phyloP scores from a whole-genome alignment of 2,797 vertebrate genomes.

The Eurystomus glaucurus region DNA sequence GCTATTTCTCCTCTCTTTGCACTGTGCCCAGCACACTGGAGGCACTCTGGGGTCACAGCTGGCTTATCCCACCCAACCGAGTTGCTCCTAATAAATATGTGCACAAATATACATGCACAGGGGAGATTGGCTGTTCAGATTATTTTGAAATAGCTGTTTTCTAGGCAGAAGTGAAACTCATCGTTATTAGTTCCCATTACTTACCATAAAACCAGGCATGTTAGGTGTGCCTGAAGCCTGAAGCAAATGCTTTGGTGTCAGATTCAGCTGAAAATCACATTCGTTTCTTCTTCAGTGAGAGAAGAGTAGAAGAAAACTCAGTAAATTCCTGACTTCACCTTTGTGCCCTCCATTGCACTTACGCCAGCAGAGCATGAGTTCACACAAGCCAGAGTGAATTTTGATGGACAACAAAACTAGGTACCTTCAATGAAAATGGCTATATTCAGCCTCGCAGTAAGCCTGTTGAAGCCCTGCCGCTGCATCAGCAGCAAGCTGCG shows the following conservation, averaged over 20 bases:
- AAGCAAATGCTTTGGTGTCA: slow-evolving; percentile 69
- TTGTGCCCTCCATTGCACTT: slow-evolving; percentile 45
- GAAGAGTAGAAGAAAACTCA: slow-evolving; percentile 61
- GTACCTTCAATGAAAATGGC: slow-evolving; percentile 30
- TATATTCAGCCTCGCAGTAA: slow-evolving; percentile 12
- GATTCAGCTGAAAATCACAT: slow-evolving; percentile 67
- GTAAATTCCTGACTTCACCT: slow-evolving; percentile 67
- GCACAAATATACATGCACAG: not conserved
- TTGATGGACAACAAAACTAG: slow-evolving; percentile 64
- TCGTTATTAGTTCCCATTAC: slow-evolving; percentile 66
- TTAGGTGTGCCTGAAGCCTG: slow-evolving; percentile 51
- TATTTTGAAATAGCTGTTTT: slow-evolving; percentile 65
- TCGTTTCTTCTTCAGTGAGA: slow-evolving; percentile 45
- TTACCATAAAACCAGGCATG: slow-evolving; percentile 61
- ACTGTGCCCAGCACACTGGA: not conserved
- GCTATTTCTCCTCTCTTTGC: not conserved
- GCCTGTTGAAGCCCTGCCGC: not conserved
- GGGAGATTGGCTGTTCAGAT: not conserved
- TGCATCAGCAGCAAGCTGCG: not conserved
- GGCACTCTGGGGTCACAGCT: not conserved
- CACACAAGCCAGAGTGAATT: slow-evolving; percentile 44
- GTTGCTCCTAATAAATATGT: slow-evolving; percentile 12
- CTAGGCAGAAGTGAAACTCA: slow-evolving; percentile 57
- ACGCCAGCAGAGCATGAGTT: slow-evolving; percentile 24
- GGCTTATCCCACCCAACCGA: not conserved